These are phyloP conservation scores for Trichomalopsis sarcophagae DNA, from an alignment of 1,140 invertebrate species.

Conservation along the genomic window DNA sequence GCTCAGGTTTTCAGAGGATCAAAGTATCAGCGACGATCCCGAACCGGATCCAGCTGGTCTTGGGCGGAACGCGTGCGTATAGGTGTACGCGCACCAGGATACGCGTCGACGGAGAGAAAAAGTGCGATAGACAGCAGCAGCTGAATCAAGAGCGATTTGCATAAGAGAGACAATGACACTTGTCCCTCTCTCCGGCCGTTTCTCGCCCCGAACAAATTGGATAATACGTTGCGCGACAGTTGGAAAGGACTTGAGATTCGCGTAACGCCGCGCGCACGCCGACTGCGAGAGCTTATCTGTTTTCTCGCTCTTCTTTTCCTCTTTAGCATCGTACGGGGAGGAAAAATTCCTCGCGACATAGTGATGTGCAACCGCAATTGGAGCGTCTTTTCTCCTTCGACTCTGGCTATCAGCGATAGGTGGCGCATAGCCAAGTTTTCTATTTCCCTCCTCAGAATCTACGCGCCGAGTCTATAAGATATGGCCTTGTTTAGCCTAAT, in stretches of 20 bases:
- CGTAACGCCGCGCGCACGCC: constrained; percentile 8
- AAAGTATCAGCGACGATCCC: not conserved
- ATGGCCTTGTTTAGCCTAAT: too few relatives aligned
- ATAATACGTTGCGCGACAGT: constrained; percentile 56
- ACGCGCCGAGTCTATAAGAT: too few relatives aligned
- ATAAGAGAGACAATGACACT: constrained; percentile 65
- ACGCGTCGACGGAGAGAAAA: not conserved
- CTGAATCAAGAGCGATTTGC: constrained; percentile 61
- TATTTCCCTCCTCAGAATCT: too few relatives aligned
- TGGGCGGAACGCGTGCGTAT: not conserved
- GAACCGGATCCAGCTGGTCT: constrained; percentile 14
- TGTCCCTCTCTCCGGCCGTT: constrained; percentile 54
- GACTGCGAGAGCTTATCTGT: too few relatives aligned
- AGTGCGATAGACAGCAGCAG: constrained; percentile 25
- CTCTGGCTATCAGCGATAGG: too few relatives aligned
- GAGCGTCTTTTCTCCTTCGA: too few relatives aligned
- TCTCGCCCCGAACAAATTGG: constrained; percentile 50
- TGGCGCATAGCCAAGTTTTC: too few relatives aligned
- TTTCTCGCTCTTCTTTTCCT: constrained; percentile 34
- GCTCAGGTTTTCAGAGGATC: not conserved
- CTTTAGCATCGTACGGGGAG: not conserved
- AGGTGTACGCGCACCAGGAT: not conserved
- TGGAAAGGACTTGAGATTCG: constrained; percentile 54
- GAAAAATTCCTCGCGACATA: too few relatives aligned
- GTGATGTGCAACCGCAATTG: too few relatives aligned